These are phyloP conservation scores for Asarcornis scutulata DNA, from an alignment of 2,113 vertebrate genomes.

Conservation along the genomic window DNA sequence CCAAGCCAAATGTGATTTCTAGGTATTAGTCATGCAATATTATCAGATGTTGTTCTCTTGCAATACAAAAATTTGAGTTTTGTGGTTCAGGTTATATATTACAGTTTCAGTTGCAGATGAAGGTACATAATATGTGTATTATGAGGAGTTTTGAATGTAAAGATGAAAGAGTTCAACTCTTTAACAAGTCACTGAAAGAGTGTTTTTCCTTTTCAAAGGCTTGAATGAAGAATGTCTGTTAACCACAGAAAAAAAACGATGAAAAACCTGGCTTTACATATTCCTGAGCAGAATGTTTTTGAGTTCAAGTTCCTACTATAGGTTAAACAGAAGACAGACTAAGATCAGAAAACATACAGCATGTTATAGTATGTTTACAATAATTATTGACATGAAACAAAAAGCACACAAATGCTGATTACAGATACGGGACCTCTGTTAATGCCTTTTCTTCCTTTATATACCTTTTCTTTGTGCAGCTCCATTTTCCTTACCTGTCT, in stretches of 20 bases:
- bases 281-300: neutral
- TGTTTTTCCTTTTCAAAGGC: neutral
- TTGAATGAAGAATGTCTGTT: rapidly evolving
- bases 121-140: neutral
- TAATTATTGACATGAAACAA: neutral
- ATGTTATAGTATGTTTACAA: neutral
- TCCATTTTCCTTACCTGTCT: slow-evolving; percentile 84
- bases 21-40: neutral
- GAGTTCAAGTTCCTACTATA: neutral
- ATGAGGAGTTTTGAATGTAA: neutral
- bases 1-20: neutral
- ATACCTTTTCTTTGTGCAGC: neutral
- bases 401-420: neutral
- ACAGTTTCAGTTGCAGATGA: neutral
- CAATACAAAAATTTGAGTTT: neutral
- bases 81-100: neutral
- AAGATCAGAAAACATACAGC: neutral
- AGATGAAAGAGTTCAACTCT: neutral
- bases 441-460: neutral
- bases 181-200: neutral
- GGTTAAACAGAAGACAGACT: neutral
- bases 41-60: neutral
- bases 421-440: neutral
- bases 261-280: neutral
- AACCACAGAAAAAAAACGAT: neutral